Evolutionary conservation across 2,888 invertebrate species (phyloP).

Genomic region (Orthonychiurus folsomi): DNA sequence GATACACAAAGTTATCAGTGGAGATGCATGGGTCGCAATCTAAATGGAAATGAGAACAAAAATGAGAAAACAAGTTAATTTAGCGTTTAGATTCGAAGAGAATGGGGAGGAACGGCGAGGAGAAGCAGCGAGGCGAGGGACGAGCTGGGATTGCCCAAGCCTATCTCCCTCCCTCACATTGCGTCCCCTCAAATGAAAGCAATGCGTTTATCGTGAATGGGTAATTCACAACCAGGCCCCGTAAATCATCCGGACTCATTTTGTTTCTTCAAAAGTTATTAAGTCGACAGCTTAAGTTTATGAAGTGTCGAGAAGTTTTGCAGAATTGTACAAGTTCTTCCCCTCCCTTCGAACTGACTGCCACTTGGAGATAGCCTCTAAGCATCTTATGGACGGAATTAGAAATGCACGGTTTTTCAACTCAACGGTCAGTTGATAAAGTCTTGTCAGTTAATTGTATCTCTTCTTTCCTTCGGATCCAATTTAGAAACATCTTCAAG

Average conservation of each 20-base stretch:
- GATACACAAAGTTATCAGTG: not conserved
- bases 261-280: not conserved
- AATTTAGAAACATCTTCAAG: not conserved
- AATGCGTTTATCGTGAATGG: not conserved
- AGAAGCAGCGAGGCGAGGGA: not conserved
- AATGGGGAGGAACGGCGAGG: not conserved
- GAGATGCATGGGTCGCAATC: slow-evolving; percentile 8
- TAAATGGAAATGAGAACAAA: slow-evolving; percentile 17
- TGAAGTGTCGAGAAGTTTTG: not conserved
- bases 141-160: not conserved
- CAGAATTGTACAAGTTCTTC: not conserved
- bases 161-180: not conserved
- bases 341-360: no score
- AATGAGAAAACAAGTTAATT: slow-evolving; percentile 9
- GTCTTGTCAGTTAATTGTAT: not conserved
- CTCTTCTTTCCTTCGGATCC: no score
- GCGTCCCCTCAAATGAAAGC: not conserved
- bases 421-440: not conserved
- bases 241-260: not conserved
- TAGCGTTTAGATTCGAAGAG: not conserved
- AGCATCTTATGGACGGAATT: no score
- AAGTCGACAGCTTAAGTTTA: no score
- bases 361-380: no score
- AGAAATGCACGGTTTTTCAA: not conserved
- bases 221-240: not conserved